Conservation (phyloP, 2,113 vertebrate genomes). For the Capra hircus region DNA sequence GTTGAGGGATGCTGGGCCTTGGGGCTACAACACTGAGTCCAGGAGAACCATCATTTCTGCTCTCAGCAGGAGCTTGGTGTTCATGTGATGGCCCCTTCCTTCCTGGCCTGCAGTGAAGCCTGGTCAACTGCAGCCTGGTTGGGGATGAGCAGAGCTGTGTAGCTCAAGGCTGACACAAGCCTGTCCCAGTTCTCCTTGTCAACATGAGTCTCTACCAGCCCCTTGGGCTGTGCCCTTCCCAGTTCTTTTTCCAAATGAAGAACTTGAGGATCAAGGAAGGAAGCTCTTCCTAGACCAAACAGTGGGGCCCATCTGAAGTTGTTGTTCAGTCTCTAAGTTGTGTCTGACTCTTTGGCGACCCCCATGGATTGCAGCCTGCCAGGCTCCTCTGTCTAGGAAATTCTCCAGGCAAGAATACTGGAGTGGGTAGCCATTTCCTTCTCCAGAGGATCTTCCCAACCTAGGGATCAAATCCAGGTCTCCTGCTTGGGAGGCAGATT, state of each 20-base stretch:
- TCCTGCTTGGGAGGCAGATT: background rate
- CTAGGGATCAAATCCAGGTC: background rate
- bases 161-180: background rate
- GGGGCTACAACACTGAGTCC: background rate
- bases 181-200: background rate
- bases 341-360: background rate
- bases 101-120: background rate
- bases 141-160: background rate
- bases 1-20: background rate
- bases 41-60: background rate
- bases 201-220: background rate
- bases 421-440: background rate
- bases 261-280: background rate
- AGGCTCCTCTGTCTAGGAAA: background rate
- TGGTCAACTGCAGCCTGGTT: background rate
- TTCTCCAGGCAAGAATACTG: background rate
- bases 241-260: constrained; percentile 17
- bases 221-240: background rate
- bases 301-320: background rate
- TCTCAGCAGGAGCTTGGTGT: background rate
- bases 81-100: background rate
- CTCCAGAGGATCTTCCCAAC: background rate
- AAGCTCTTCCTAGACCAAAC: background rate
- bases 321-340: background rate
- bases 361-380: background rate